Percentiles rank a stretch among this genome's conserved stretches.
Evolutionary conservation across 2,888 invertebrate species (phyloP).

Genomic region (Schizaphis graminum): DNA sequence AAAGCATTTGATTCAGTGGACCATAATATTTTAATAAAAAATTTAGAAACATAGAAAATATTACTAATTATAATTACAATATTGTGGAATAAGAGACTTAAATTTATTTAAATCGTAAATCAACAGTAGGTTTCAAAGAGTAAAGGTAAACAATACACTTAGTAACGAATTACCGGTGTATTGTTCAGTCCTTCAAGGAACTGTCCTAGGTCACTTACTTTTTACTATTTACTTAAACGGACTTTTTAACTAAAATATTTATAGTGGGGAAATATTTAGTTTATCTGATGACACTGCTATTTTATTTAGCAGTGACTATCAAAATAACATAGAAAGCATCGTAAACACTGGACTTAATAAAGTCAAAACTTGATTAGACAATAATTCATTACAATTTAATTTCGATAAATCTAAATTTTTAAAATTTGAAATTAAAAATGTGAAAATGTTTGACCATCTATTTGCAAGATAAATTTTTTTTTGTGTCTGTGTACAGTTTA

Average conservation of each 20-base stretch:
- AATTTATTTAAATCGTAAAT: no score
- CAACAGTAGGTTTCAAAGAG: no score
- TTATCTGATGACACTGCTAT: neutral
- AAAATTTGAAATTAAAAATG: neutral
- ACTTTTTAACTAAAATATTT: neutral
- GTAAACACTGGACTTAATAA: neutral
- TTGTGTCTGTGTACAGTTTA: no score
- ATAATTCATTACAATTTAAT: neutral
- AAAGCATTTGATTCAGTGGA: no score
- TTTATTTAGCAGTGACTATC: neutral
- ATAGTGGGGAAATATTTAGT: neutral
- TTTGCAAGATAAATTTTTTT: neutral
- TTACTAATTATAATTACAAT: no score
- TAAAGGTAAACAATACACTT: neutral
- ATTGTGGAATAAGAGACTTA: no score
- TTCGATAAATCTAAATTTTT: neutral
- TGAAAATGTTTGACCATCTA: neutral
- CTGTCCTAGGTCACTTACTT: neutral
- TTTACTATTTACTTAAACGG: neutral
- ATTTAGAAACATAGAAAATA: no score
- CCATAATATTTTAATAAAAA: no score
- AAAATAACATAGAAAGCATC: neutral
- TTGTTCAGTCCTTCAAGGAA: conserved; percentile 3
- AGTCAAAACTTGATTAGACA: neutral
- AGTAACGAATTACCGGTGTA: neutral